Base-by-base conservation (phyloP, 2,113 vertebrate species). In the Zapornia atra region DNA sequence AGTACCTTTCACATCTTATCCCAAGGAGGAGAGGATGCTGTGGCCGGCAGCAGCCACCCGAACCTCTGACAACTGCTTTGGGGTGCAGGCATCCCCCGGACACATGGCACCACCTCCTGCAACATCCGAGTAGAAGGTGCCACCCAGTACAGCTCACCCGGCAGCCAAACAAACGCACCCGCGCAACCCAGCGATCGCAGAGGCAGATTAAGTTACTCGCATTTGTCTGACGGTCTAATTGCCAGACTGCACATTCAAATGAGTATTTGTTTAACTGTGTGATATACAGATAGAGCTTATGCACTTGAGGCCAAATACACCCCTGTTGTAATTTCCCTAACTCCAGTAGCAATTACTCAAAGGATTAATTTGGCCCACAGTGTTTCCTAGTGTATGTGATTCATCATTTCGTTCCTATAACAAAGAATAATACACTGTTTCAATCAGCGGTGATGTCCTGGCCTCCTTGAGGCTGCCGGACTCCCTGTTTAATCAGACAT, bases 401-500 rank as follows among this genome's bases (percentile, higher is more conserved):
- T 96, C 96, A 97, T 97, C 93, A 87, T 93, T 92, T 89, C 88
- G 86, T 92, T 82, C 96, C 90, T 92, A 96, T 93, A 96, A 96
- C 75, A 87, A 92, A 90, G 93, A 93, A 94, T 95, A 96, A 94
- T 91, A 88, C 82, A 65, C 92, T 95, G 77, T 86, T 64, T 96
- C 92, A 97, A 93, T 98, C 98, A 93, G 95, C 76, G 93, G 92
- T 95, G 72, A 96, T 96, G 94, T 88, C 96, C 96, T 96, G 97
- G 97, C 93, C 97, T 98, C 97, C 97, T 98, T 96, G 96, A 98
- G 97, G 96, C 97, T 97, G 97, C 97, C 44, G 98, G 98, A 98
- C 97, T 98, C 98, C 97, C 98, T 97, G 98, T 98, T 98, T 98
- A 98, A 98, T 98, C 98, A 98, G 98, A 98, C 98, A 98, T 97